Evolutionary conservation across 2,113 vertebrate species (phyloP), one percentile per base, ranked within the genome.

Genomic region (Lophotis ruficrista): DNA sequence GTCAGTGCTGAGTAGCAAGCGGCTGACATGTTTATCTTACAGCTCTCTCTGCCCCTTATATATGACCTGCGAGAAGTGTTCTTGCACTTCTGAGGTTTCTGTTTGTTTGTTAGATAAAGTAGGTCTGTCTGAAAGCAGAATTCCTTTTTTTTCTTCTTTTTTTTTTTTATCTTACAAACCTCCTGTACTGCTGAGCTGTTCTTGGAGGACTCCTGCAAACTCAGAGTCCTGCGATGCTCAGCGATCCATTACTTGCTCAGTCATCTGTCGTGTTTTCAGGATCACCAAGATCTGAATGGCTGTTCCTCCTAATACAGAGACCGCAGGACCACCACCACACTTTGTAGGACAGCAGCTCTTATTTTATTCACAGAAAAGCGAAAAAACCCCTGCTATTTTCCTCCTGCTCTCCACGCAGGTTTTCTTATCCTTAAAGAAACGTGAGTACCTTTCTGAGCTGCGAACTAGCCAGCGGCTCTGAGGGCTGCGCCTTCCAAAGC

Each of bases 11-110:
- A 91, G 56, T 8, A 79, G 87, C 72, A 84, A 82, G 75, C 0
- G 6, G 73, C 91, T 94, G 84, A 87, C 87, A 57, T 93, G 93
- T 94, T 95, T 94, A 84, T 95, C 93, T 96, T 82, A 9, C 72
- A 76, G 72, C 83, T 87, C 92, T n/a, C 76, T 92, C 91, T 92
- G 70, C 77, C 93, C 48, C 89, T 95, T 50, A 14, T 7, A n/a
- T n/a, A 27, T 48, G 90, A 83, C 71, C 93, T 71, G 81, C 2
- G 9, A 89, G 91, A 91, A 96, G 94, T 60, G 87, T 57, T 93
- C 89, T 78, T 87, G 72, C 87, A 51, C 89, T 95, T 87, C 38
- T 38, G 56, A 91, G 84, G 56, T 25, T 45, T 80, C 56, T 83
- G 54, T 90, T 86, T 96, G 68, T 88, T 92, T 96, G 57, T 56